Evolutionary conservation across 2,113 vertebrate species (phyloP), one percentile per base, ranked within the genome.

Genomic region (Xyrauchen texanus): DNA sequence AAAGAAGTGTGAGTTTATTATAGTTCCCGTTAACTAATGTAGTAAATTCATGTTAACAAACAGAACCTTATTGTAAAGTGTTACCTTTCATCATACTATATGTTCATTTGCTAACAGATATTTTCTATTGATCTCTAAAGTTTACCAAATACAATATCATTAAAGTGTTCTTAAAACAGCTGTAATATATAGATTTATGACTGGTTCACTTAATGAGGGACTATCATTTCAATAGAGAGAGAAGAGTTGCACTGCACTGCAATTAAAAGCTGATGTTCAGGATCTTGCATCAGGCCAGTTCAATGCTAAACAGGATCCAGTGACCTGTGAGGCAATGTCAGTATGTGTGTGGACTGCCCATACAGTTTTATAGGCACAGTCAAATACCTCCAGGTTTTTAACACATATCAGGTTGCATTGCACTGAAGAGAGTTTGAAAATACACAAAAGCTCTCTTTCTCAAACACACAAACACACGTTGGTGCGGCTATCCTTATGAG

Each of bases 191-290:
- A 76, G 64, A 76, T 76, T 55, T 65, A 76, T 45, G 62, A 6
- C 49, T 64, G 61, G 10, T 65, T 55, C 13, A 76, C 12, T 49
- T 76, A 76, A 76, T 16, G 21, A 53, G 21, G 47, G 34, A 6
- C 62, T 76, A 63, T 74, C 15, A 52, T 74, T 63, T 74, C 44
- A 61, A 3, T 44, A 53, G 12, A 51, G 8, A 65, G 51, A 64
- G 65, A 76, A 42, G 5, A 55, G 34, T 34, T 8, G 47, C 34
- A 9, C 11, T 65, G 62, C 21, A 15, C 21, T 65, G 74, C 47
- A 76, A 65, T 65, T 76, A 76, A 5, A 55, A 76, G 13, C 74
- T 34, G 42, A 49, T 53, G 4, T 65, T 65, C 47, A 45, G 62
- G 58, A 51, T 49, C 57, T 64, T 8, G 0, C 2, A 64, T 63